Evolutionary conservation across 2,888 invertebrate species (phyloP), one percentile per base, ranked within the genome.

Genomic region (Eueremaeus valkanovi): DNA sequence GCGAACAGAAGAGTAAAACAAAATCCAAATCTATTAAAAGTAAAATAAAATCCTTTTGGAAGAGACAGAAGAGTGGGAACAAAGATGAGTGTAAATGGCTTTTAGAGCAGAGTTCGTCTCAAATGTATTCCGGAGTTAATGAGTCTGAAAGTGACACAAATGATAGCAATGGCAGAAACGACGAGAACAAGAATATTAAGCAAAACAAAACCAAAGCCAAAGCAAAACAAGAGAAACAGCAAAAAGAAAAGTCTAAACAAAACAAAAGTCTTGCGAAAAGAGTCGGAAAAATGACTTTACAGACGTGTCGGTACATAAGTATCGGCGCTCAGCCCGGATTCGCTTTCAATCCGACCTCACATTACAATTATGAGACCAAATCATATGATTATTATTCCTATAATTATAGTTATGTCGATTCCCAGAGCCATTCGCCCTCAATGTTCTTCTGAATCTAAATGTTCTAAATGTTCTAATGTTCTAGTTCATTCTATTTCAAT

Each of bases 221-320:
- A n/a, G 68, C 18, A 66, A 29, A 42, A 66, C 29, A 42, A 33
- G 18, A 16, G n/a, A 68, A 33, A 42, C 21, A 18, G 3, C 24
- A 63, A 76, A n/a, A 49, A 55, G 33, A 72, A 36, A n/a, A 75
- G 72, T 45, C 72, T n/a, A n/a, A n/a, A n/a, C n/a, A 75, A 42
- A 73, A 63, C 29, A 63, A 58, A 27, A 36, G 24, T 1, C 29
- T 76, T 16, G 24, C 61, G 21, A 76, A 76, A 55, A 58, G 42
- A 61, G 73, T 70, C 6, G 76, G 76, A 21, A 73, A 75, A 51
- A 18, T 76, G 1, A 76, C 70, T 29, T 36, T 76, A 24, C 21
- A 42, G n/a, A 63, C 74, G 9, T 76, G 76, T 31, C 36, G 73
- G 18, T 73, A 51, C 24, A 76, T 76, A 63, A 40, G 51, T 33